Base-by-base conservation (phyloP, 2,113 vertebrate species). In the Dryoscopus gambensis region DNA sequence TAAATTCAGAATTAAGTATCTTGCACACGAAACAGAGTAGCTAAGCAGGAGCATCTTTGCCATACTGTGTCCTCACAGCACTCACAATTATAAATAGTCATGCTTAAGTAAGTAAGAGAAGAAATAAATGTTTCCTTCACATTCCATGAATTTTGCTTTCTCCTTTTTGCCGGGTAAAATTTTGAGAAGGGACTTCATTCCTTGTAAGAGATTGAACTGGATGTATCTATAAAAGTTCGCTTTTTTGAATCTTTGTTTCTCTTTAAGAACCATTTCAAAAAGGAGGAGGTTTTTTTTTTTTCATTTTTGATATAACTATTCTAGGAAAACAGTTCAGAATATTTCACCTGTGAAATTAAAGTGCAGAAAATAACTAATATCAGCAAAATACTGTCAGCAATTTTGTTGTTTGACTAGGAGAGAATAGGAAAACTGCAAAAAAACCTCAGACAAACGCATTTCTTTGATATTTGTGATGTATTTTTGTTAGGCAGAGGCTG, bases 321-420 rank as follows among this genome's bases (percentile, higher is more conserved):
- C 7, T 28, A 53, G 67, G 74, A 75, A 76, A 68, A 23, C 12
- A 85, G 21, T 33, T 60, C 52, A 73, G 37, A 86, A 40, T 68
- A 85, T 87, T 82, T 75, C 81, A 83, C 65, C 53, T 76, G 53
- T 89, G 87, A 94, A 97, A 89, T 82, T 94, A 44, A 89, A 73
- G 12, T 85, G 42, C 44, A 85, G 59, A 10, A 62, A 93, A 83
- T 69, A 65, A 56, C 60, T 87, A 60, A 73, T 64, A 87, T 46
- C 30, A 64, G 63, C 53, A 47, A 82, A 91, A 64, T 46, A n/a
- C 22, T 71, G 60, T 19, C 13, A 89, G 17, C 40, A 76, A 25
- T 83, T 70, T 44, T 55, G 4, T 71, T 91, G 37, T 77, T 83
- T 76, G 55, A 65, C 33, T 77, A 39, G 27, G 39, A 55, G 28